A percentile compares a stretch with the other conserved stretches of the same genome.
Evolutionary conservation across 2,888 invertebrate genomes (phyloP).

Genomic region (Bimastos eiseni): DNA sequence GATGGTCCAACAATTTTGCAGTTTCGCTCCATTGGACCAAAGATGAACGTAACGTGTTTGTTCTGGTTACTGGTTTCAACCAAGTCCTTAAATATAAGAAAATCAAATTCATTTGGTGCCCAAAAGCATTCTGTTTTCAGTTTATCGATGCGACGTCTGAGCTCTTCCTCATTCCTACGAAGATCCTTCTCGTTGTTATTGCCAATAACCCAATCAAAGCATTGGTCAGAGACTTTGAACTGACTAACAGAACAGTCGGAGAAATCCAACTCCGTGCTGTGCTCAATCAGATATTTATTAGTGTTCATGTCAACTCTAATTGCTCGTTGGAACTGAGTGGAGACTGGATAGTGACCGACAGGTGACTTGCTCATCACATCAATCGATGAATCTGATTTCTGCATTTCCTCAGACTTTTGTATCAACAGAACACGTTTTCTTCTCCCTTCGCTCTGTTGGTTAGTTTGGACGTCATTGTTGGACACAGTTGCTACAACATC

Average conservation of each 20-base stretch:
- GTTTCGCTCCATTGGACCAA: background rate
- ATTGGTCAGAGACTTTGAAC: background rate
- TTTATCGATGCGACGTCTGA: background rate
- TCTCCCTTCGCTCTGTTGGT: background rate
- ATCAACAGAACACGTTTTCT: background rate
- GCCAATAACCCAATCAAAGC: background rate
- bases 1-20: background rate
- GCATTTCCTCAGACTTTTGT: background rate
- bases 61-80: background rate
- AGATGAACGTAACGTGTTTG: background rate
- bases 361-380: background rate
- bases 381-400: background rate
- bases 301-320: background rate
- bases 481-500: background rate
- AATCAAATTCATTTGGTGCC: background rate
- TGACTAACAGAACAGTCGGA: background rate
- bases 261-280: background rate
- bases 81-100: background rate
- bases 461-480: background rate
- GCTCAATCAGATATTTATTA: background rate
- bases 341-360: background rate
- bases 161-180: background rate
- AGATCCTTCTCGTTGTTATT: background rate
- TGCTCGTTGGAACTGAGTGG: background rate
- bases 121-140: background rate